Evolutionary conservation across 64 coral and sea anemone genomes (phyloP).

Genomic region (Acropora tenuis): DNA sequence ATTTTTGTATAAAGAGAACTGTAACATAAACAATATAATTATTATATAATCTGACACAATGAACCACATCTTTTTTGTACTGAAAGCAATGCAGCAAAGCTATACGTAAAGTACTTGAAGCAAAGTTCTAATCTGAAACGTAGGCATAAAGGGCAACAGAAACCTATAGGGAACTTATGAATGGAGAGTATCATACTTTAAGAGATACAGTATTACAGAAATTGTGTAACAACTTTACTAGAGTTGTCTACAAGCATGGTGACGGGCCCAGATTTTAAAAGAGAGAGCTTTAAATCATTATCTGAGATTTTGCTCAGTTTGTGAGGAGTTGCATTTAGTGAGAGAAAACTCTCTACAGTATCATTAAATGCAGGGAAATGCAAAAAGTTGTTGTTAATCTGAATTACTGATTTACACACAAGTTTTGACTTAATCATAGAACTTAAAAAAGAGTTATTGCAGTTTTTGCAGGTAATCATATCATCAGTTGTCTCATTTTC

Average conservation of each 20-base stretch:
- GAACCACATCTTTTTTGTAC: background rate
- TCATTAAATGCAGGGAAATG: slow-evolving; percentile 49
- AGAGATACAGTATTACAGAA: slow-evolving; percentile 1
- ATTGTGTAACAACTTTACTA: slow-evolving; percentile 1
- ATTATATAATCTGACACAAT: background rate
- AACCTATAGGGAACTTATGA: slow-evolving; percentile 11
- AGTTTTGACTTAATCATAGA: slow-evolving; percentile 47
- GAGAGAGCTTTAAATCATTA: slow-evolving; percentile 46
- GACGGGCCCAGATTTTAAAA: slow-evolving; percentile 42
- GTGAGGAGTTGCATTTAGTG: slow-evolving; percentile 35
- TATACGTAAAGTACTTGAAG: background rate
- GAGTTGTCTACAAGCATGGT: slow-evolving; percentile 36
- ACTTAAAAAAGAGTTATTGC: slow-evolving; percentile 44
- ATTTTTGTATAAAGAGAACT: too few relatives aligned
- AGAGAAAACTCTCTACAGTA: slow-evolving; percentile 35
- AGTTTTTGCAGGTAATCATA: slow-evolving; percentile 48
- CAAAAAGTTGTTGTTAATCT: slow-evolving; percentile 37
- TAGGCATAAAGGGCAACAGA: slow-evolving; percentile 12
- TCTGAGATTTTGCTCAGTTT: slow-evolving; percentile 46
- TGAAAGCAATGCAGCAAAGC: background rate
- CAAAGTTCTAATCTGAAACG: background rate
- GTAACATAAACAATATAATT: background rate
- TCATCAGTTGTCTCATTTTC: slow-evolving; percentile 37
- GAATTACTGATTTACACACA: slow-evolving; percentile 38
- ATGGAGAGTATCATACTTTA: slow-evolving; percentile 18